phyloP scores from a whole-genome alignment of 2,888 invertebrate genomes.

The Gnatocerus cornutus region DNA sequence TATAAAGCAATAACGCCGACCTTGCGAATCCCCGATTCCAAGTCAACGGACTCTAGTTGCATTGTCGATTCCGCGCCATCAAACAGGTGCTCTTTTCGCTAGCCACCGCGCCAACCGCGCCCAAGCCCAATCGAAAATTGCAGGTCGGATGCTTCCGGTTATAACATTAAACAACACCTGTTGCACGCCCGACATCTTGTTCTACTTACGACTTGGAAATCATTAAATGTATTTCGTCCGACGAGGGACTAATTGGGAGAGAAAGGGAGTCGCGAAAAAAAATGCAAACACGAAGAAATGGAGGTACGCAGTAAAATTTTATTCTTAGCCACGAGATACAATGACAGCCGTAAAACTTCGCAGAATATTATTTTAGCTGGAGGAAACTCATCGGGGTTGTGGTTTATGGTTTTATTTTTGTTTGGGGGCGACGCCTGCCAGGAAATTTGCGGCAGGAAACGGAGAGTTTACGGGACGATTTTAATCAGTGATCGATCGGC shows the following conservation, averaged over 20 bases:
- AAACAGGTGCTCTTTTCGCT: background rate
- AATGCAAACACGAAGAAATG: background rate
- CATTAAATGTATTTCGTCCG: constrained; percentile 46
- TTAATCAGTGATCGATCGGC: background rate
- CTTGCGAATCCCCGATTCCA: constrained; percentile 15
- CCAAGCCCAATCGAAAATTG: constrained; percentile 40
- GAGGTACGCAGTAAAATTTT: constrained; percentile 9
- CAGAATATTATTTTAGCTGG: constrained; percentile 4
- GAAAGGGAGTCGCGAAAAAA: constrained; percentile 2
- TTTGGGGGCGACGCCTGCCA: background rate
- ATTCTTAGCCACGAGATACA: constrained; percentile 4
- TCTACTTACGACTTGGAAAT: constrained; percentile 47
- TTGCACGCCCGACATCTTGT: constrained; percentile 49
- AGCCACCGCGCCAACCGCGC: constrained; percentile 22
- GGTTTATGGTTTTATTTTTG: constrained; percentile 11
- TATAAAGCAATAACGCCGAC: constrained; percentile 37
- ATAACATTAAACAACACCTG: constrained; percentile 48
- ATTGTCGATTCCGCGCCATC: constrained; percentile 5
- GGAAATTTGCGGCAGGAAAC: background rate
- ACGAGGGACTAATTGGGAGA: constrained; percentile 10
- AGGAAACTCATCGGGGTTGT: background rate
- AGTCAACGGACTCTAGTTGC: constrained; percentile 27
- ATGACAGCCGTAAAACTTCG: constrained; percentile 14
- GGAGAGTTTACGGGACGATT: background rate
- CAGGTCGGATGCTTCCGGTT: constrained; percentile 28